These are phyloP conservation scores for Agriopis aurantiaria DNA, from an alignment of 2,888 invertebrate species.

Conservation along the genomic window DNA sequence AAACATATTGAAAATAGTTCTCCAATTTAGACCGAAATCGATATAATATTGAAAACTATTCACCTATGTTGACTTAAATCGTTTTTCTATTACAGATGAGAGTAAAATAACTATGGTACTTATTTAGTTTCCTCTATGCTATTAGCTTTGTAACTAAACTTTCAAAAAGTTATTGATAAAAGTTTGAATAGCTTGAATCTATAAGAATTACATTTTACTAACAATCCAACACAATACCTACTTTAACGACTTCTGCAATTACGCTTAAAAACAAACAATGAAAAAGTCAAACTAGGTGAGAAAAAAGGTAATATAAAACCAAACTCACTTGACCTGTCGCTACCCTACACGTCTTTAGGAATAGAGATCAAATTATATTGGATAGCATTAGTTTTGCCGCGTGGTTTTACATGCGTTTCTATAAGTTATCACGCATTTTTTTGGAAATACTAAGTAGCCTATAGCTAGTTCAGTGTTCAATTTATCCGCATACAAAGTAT, in stretches of 20 bases:
- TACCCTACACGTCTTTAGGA: neutral
- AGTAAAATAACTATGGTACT: neutral
- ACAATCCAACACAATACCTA: conserved; percentile 6
- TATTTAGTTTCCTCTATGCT: too few relatives aligned
- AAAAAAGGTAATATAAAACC: conserved; percentile 21
- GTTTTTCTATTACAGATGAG: neutral
- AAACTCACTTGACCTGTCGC: conserved; percentile 23
- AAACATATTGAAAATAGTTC: too few relatives aligned
- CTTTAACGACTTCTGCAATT: conserved; percentile 23
- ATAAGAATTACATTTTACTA: neutral
- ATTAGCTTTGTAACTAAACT: neutral
- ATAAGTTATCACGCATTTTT: neutral
- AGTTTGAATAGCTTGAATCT: conserved; percentile 3
- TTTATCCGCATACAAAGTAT: too few relatives aligned
- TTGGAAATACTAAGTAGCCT: too few relatives aligned
- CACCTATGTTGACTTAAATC: neutral
- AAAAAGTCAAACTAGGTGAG: conserved; percentile 7
- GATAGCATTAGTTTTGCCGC: neutral
- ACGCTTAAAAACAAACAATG: conserved; percentile 25
- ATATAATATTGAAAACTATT: neutral
- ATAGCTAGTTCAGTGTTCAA: too few relatives aligned
- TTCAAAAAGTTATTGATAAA: neutral
- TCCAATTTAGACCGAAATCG: too few relatives aligned
- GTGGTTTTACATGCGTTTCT: neutral
- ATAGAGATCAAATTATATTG: conserved; percentile 16